A percentile compares a stretch with the other conserved stretches of the same genome.
Conservation (phyloP, 2,113 vertebrate genomes). For the Amazona vittata region DNA sequence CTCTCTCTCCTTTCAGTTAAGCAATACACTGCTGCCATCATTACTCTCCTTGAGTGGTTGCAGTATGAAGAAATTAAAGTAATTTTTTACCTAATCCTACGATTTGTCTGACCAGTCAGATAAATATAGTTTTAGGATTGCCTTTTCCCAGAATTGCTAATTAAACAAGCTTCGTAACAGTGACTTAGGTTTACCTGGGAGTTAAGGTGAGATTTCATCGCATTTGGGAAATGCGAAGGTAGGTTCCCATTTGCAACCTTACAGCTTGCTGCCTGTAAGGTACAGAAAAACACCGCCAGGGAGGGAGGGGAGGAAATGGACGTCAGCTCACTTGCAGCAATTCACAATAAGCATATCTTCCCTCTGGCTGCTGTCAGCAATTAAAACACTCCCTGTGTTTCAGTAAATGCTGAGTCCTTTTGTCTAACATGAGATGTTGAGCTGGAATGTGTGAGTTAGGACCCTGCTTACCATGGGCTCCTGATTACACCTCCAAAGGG, state of each 20-base stretch:
- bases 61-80: neutral
- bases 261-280: accelerated
- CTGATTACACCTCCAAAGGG: neutral
- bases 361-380: neutral
- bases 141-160: neutral
- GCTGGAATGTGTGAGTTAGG: neutral
- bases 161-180: neutral
- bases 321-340: neutral
- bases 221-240: neutral
- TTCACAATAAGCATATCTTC: neutral
- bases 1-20: neutral
- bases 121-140: neutral
- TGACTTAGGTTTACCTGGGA: neutral
- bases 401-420: neutral
- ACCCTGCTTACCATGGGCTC: neutral
- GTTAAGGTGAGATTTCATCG: neutral
- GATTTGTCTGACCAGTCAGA: neutral
- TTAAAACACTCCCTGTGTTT: neutral
- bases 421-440: accelerated
- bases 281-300: neutral
- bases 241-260: neutral
- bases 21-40: neutral
- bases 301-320: neutral
- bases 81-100: neutral
- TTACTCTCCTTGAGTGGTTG: neutral